These are phyloP conservation scores for Bicyclus anynana DNA, from an alignment of 1,140 invertebrate genomes.

Conservation along the genomic window DNA sequence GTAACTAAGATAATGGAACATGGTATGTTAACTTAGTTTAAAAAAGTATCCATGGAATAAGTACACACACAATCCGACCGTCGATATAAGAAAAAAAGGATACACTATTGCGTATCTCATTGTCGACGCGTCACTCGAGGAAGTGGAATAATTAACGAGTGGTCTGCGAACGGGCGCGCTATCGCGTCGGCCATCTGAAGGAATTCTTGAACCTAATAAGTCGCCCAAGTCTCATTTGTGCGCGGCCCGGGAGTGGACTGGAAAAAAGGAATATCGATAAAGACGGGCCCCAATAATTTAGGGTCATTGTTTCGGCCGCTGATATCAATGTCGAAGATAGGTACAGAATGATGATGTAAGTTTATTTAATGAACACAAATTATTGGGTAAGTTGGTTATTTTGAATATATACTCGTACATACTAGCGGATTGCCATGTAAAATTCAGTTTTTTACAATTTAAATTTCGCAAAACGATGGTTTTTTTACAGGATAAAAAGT, in stretches of 20 bases:
- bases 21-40: too few species aligned
- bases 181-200: slow-evolving; percentile 60
- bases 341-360: too few species aligned
- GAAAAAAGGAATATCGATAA: slow-evolving; percentile 72
- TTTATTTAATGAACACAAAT: too few species aligned
- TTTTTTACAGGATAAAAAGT: too few species aligned
- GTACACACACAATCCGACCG: too few species aligned
- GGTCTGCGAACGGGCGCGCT: slow-evolving; percentile 38
- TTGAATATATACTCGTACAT: too few species aligned
- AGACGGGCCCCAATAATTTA: slow-evolving; percentile 69
- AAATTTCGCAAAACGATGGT: too few species aligned
- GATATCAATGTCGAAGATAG: neutral
- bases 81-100: neutral
- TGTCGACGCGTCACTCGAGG: slow-evolving; percentile 32
- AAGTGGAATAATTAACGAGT: slow-evolving; percentile 54
- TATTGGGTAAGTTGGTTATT: too few species aligned
- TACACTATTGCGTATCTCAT: neutral
- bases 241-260: slow-evolving; percentile 45
- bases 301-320: slow-evolving; percentile 67
- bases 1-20: too few species aligned
- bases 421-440: too few species aligned
- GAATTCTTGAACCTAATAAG: slow-evolving; percentile 72
- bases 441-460: too few species aligned
- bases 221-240: slow-evolving; percentile 70
- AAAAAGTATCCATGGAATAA: too few species aligned